Percentiles rank a stretch among this genome's conserved stretches.
Conservation (phyloP, 2,113 vertebrate genomes). For the Lophochroa leadbeateri region DNA sequence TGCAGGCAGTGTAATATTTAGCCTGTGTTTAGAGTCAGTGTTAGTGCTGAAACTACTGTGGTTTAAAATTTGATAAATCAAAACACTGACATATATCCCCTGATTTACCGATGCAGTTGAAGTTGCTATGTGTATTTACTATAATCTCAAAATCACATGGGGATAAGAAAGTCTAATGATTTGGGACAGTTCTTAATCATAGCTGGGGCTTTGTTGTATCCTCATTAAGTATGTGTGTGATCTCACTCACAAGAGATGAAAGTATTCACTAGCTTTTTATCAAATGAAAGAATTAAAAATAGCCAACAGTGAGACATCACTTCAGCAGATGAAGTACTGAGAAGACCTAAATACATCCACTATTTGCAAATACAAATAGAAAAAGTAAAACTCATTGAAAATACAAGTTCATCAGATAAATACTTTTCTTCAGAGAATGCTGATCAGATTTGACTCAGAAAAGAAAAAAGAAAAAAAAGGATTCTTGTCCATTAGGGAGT, state of each 20-base stretch:
- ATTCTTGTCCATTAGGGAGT: neutral
- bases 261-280: neutral
- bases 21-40: neutral
- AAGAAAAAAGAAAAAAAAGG: neutral
- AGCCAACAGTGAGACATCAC: neutral
- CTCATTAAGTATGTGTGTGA: constrained; percentile 37
- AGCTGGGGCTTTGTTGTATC: neutral
- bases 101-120: neutral
- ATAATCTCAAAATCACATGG: neutral
- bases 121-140: neutral
- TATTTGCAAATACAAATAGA: neutral
- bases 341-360: constrained; percentile 4
- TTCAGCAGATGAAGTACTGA: neutral
- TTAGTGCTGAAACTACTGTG: neutral
- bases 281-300: constrained; percentile 49
- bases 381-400: neutral
- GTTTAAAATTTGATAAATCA: neutral
- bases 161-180: neutral
- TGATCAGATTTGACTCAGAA: neutral
- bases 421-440: neutral
- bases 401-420: neutral
- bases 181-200: neutral
- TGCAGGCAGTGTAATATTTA: neutral
- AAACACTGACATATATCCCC: neutral
- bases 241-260: constrained; percentile 22